A percentile compares a stretch with the other conserved stretches of the same genome.
Evolutionary conservation across 1,140 invertebrate genomes (phyloP).

Genomic region (Holcopasites calliopsidis): DNA sequence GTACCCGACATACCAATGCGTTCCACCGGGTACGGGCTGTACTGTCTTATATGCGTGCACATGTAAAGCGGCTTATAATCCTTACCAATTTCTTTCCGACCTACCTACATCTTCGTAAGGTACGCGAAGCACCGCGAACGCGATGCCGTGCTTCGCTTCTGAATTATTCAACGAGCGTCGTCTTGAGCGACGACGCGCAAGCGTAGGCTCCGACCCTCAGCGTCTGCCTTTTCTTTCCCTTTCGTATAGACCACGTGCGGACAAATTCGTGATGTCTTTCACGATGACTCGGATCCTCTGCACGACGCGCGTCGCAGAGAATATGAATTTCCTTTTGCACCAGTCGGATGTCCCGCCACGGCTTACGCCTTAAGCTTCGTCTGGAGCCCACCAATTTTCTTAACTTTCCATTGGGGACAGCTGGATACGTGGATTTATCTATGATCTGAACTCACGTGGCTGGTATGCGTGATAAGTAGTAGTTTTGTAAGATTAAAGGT

Average conservation of each 20-base stretch:
- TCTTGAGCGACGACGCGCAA: conserved; percentile 65
- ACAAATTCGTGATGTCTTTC: conserved; percentile 57
- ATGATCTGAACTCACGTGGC: background rate
- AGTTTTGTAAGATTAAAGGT: background rate
- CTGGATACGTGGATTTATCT: background rate
- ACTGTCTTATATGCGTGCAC: conserved; percentile 23
- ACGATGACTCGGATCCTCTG: conserved; percentile 27
- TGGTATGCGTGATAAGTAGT: too few species aligned
- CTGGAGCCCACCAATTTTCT: background rate
- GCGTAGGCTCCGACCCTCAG: conserved; percentile 64
- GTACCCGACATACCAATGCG: conserved; percentile 56
- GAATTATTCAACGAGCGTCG: conserved; percentile 74
- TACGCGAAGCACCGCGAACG: conserved; percentile 39
- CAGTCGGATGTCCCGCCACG: background rate
- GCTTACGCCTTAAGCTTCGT: background rate
- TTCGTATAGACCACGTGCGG: conserved; percentile 55
- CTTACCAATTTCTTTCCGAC: conserved; percentile 57
- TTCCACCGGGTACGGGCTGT: conserved; percentile 10
- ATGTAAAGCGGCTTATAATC: conserved; percentile 22
- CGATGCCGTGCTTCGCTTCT: conserved; percentile 60
- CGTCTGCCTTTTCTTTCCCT: conserved; percentile 53
- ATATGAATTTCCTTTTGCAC: conserved; percentile 16
- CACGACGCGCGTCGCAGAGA: background rate
- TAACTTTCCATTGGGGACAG: background rate
- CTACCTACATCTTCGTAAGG: conserved; percentile 63